phyloP scores from a whole-genome alignment of 2,888 invertebrate species.

The Lumbricus terrestris region DNA sequence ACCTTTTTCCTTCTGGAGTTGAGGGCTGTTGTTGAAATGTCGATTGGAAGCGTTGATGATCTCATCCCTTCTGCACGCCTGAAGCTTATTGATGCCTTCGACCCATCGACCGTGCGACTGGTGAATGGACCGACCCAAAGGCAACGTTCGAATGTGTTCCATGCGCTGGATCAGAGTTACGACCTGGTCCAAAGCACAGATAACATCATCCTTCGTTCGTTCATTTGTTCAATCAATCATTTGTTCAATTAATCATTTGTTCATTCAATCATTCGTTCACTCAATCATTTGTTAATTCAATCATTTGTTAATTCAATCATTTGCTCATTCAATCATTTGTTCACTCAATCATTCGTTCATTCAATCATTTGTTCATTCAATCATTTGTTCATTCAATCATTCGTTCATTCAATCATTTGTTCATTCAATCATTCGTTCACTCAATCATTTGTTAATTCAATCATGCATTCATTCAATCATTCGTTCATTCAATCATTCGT shows the following conservation, averaged over 20 bases:
- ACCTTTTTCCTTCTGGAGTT: constrained; percentile 68
- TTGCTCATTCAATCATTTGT: too few relatives aligned
- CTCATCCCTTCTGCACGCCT: constrained; percentile 72
- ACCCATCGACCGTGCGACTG: constrained; percentile 72
- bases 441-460: too few relatives aligned
- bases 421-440: not conserved
- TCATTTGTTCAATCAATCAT: not conserved
- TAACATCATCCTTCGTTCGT: not conserved
- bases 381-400: not conserved
- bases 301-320: not conserved
- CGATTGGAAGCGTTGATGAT: constrained; percentile 67
- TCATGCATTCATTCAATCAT: too few relatives aligned
- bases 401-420: not conserved
- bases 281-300: not conserved
- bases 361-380: not conserved
- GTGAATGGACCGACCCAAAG: constrained; percentile 71
- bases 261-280: not conserved
- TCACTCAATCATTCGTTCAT: not conserved
- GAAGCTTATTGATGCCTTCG: constrained; percentile 72
- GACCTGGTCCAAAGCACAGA: constrained; percentile 61
- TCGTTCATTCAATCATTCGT: too few relatives aligned
- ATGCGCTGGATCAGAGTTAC: constrained; percentile 74
- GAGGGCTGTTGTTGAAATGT: constrained; percentile 61
- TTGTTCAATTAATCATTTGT: not conserved
- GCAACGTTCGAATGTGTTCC: constrained; percentile 69